Evolutionary conservation across 1,140 invertebrate species (phyloP).

Genomic region (Zaprionus ghesquierei): DNA sequence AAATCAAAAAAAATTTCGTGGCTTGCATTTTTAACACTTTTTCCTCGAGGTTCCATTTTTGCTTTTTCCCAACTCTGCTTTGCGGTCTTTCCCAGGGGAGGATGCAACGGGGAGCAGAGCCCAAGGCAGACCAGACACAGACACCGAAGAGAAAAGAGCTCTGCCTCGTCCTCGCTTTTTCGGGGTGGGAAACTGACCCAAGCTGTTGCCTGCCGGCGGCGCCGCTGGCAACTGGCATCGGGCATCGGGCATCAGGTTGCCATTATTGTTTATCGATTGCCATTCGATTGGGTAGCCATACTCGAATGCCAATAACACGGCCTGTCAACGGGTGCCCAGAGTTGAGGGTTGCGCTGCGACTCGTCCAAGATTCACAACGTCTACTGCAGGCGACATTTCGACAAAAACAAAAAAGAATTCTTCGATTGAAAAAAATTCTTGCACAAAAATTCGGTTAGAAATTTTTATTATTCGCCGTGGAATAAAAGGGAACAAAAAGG

Average conservation of each 20-base stretch:
- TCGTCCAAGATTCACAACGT: not conserved
- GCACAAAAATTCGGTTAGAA: not conserved
- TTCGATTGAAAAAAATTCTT: not conserved
- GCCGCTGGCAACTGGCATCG: no score
- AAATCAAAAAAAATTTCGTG: slow-evolving; percentile 33
- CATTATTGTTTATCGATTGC: slow-evolving; percentile 76
- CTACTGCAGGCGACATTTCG: not conserved
- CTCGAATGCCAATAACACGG: slow-evolving; percentile 40
- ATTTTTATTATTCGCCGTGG: not conserved
- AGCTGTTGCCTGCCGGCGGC: slow-evolving; percentile 34
- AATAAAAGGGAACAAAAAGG: no score
- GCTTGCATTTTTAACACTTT: slow-evolving; percentile 49
- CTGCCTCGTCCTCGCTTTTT: not conserved
- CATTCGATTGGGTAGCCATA: slow-evolving; percentile 58
- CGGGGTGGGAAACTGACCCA: slow-evolving; percentile 15
- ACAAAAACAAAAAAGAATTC: not conserved
- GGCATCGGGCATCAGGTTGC: slow-evolving; percentile 1
- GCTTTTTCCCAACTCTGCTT: not conserved
- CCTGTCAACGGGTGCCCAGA: slow-evolving; percentile 50
- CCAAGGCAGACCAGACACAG: not conserved
- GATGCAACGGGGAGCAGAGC: not conserved
- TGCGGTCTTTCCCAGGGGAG: slow-evolving; percentile 29
- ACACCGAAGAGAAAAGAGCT: not conserved
- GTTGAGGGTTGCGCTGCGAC: slow-evolving; percentile 15
- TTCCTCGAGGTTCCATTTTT: slow-evolving; percentile 3